Percentiles rank a stretch among this genome's conserved stretches.
Evolutionary conservation across 35 echinoderm and acorn worm genomes (phyloP).

Genomic region (Acanthaster planci): DNA sequence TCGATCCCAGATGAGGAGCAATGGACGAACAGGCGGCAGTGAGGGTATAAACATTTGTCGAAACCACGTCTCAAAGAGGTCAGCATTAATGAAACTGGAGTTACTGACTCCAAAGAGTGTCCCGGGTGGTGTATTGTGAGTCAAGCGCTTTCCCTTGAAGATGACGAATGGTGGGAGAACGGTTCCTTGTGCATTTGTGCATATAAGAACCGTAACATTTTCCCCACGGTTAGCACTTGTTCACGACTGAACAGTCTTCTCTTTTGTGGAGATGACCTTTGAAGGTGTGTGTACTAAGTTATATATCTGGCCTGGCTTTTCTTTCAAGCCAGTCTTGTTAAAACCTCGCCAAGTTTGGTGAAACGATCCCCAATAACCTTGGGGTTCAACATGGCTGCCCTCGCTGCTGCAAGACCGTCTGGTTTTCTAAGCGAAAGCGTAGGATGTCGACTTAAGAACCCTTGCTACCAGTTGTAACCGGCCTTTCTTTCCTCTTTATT

Average conservation of each 20-base stretch:
- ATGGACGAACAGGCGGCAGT: conserved; percentile 42
- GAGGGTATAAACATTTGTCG: conserved; percentile 4
- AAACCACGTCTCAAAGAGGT: conserved; percentile 6
- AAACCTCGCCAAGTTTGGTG: conserved; percentile 23
- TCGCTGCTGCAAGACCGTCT: conserved; percentile 48
- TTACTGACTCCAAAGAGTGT: conserved; percentile 54
- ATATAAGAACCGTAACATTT: conserved; percentile 46
- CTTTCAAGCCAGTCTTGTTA: conserved; percentile 15
- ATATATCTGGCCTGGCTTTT: conserved; percentile 34
- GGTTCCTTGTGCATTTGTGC: conserved; percentile 10
- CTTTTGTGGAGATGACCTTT: conserved; percentile 25
- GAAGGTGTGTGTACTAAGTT: conserved; percentile 43
- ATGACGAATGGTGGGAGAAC: conserved; percentile 51
- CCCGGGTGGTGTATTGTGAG: conserved; percentile 58
- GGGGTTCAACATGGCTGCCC: conserved; percentile 54
- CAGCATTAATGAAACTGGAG: conserved; percentile 32
- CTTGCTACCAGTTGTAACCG: conserved; percentile 54
- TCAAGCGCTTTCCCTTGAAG: conserved; percentile 50
- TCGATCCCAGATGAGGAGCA: conserved; percentile 47
- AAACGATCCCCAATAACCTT: conserved; percentile 43
- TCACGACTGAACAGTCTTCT: conserved; percentile 39
- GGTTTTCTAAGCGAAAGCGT: conserved; percentile 43
- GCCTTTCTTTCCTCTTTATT: conserved; percentile 32
- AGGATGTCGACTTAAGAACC: conserved; percentile 28
- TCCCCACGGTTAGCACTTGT: conserved; percentile 53